These are phyloP conservation scores for Prenolepis imparis DNA, from an alignment of 2,888 invertebrate species.

Conservation along the genomic window DNA sequence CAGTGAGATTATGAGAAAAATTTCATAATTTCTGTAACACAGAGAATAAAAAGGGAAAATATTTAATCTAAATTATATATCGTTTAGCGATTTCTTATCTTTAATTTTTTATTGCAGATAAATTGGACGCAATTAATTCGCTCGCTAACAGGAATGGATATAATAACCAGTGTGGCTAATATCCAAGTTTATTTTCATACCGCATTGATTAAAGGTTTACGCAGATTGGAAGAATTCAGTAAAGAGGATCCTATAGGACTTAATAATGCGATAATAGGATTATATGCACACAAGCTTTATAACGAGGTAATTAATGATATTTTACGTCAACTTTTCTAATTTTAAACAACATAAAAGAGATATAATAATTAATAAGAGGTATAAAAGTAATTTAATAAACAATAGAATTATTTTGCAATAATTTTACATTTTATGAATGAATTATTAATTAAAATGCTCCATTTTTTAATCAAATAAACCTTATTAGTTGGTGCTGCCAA, in stretches of 20 bases:
- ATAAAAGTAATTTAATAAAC: background rate
- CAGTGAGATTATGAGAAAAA: background rate
- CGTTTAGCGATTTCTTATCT: background rate
- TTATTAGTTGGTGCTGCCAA: conserved; percentile 72
- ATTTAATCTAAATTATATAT: background rate
- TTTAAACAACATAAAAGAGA: background rate
- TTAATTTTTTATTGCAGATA: conserved; percentile 64
- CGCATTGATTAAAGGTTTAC: conserved; percentile 62
- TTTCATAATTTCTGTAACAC: background rate
- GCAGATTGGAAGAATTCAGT: conserved; percentile 58
- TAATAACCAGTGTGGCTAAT: conserved; percentile 45
- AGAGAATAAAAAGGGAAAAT: background rate
- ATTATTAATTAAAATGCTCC: conserved; percentile 2
- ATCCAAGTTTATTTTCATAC: conserved; percentile 76
- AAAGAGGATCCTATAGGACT: conserved; percentile 50
- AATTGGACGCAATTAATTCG: conserved; percentile 74
- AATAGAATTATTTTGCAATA: background rate
- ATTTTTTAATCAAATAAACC: conserved; percentile 7
- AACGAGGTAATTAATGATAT: conserved; percentile 68
- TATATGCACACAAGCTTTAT: conserved; percentile 76
- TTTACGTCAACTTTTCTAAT: background rate
- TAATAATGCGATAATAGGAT: conserved; percentile 76
- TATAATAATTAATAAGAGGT: background rate
- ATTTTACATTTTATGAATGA: background rate
- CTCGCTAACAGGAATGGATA: conserved; percentile 35